These are phyloP conservation scores for Trichomalopsis sarcophagae DNA, from an alignment of 1,140 invertebrate species.

Conservation along the genomic window DNA sequence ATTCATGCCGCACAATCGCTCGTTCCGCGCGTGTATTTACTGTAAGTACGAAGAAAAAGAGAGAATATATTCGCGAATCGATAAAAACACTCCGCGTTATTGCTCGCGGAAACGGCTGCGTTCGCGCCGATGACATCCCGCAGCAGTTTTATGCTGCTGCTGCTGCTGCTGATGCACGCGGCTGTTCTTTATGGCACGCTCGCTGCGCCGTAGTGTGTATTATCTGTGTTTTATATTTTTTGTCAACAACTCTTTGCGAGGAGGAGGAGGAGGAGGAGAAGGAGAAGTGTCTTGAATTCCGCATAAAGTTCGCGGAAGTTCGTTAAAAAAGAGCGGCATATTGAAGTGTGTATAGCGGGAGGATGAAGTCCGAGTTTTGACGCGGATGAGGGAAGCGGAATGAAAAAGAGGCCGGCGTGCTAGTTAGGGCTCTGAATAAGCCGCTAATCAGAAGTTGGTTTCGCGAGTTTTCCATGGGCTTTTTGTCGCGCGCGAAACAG, in stretches of 20 bases:
- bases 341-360: no score
- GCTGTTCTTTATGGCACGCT: no score
- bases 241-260: no score
- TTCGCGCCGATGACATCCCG: not conserved
- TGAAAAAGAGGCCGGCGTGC: no score
- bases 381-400: no score
- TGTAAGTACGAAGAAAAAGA: not conserved
- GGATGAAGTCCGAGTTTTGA: no score
- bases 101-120: not conserved
- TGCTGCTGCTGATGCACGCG: not conserved
- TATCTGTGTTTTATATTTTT: not conserved
- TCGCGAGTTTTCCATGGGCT: not conserved
- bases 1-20: not conserved
- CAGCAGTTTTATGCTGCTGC: not conserved
- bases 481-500: no score
- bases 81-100: slow-evolving; percentile 40
- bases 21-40: not conserved
- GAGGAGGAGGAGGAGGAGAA: no score
- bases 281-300: not conserved
- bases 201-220: not conserved
- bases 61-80: not conserved
- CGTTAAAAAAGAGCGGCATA: not conserved
- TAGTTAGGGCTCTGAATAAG: not conserved
- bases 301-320: not conserved
- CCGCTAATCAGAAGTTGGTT: not conserved